Conservation (phyloP, 2,113 vertebrate species). For the Indicator maculatus region DNA sequence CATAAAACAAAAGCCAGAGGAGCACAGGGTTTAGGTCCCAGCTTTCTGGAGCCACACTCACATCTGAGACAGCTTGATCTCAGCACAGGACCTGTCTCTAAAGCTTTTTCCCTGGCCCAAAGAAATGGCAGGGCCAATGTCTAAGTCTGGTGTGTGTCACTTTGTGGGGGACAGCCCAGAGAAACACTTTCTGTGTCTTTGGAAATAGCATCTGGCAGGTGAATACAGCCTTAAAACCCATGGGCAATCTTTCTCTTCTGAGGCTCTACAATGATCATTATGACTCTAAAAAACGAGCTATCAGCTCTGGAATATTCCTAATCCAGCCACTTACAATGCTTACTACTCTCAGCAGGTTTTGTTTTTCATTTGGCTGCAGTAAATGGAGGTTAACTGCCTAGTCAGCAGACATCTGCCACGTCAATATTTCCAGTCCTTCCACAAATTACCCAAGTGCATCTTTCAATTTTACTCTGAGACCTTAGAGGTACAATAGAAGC, state of each 20-base stretch:
- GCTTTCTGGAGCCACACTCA: neutral
- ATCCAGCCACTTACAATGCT: neutral
- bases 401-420: neutral
- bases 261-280: neutral
- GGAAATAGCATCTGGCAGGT: neutral
- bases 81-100: neutral
- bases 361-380: neutral
- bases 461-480: conserved; percentile 58
- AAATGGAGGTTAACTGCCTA: conserved; percentile 17
- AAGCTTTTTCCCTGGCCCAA: neutral
- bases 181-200: neutral
- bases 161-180: neutral
- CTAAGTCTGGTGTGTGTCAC: neutral
- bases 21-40: neutral
- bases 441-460: conserved; percentile 39
- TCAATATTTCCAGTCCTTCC: neutral
- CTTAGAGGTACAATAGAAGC: conserved; percentile 38
- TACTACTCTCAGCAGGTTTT: conserved; percentile 17
- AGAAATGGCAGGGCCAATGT: neutral
- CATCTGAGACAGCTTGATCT: neutral
- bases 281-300: neutral
- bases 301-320: neutral
- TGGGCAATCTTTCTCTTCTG: neutral
- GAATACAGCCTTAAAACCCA: neutral
- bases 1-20: fast-evolving